These are phyloP conservation scores for Trichosurus vulpecula DNA, from an alignment of 2,797 vertebrate genomes.

Conservation along the genomic window DNA sequence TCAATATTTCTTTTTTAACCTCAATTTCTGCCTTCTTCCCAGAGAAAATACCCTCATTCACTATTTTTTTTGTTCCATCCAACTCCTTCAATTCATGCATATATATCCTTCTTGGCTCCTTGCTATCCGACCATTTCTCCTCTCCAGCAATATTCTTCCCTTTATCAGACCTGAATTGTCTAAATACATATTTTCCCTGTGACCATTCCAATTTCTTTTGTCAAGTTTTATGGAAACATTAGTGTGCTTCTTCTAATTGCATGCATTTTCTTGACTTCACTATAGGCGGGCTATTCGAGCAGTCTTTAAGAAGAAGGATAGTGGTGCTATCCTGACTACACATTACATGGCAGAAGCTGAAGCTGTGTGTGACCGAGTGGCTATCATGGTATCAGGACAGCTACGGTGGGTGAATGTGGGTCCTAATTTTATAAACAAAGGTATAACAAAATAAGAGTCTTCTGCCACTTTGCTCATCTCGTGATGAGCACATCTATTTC, in stretches of 20 bases:
- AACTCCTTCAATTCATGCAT: neutral
- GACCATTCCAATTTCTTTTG: neutral
- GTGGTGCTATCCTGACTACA: slow-evolving; percentile 91
- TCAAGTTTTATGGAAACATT: neutral
- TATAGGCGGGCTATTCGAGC: slow-evolving; percentile 90
- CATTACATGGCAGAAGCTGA: slow-evolving; percentile 97
- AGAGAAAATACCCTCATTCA: neutral
- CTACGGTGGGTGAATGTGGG: slow-evolving; percentile 85
- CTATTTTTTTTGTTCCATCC: neutral
- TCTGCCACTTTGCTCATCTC: neutral
- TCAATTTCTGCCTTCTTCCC: neutral
- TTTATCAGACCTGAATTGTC: neutral
- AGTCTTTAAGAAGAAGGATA: slow-evolving; percentile 87
- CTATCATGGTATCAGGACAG: slow-evolving; percentile 93
- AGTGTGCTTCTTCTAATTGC: neutral
- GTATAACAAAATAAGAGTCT: too few species aligned
- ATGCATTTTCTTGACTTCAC: neutral
- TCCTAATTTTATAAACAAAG: neutral
- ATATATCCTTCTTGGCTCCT: neutral
- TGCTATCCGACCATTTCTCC: neutral
- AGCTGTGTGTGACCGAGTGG: slow-evolving; percentile 94
- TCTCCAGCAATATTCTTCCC: neutral
- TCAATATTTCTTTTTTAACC: neutral
- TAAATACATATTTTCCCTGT: neutral
- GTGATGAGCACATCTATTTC: neutral